Base-by-base conservation (phyloP, 1,140 invertebrate species). In the Araneus ventricosus region DNA sequence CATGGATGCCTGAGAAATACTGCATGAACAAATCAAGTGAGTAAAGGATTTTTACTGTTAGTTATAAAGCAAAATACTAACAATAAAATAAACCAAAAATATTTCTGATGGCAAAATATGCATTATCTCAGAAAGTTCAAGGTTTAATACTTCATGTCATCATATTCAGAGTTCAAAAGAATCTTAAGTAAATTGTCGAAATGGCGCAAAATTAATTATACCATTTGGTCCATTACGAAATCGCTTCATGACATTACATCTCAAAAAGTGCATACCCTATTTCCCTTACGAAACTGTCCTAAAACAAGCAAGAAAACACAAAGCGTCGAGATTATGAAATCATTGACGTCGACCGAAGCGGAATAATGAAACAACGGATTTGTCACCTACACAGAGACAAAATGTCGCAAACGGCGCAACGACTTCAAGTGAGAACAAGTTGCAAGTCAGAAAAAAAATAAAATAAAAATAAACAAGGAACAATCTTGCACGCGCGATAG, bases 381-480 rank as follows among this genome's bases (percentile, higher is more conserved):
- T 75, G 70, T 75, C 70, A 82, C 80, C 39, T 82, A 82, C 80
- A 52, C 37, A 27, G 41, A 82, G 80, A 82, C 80, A 82, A 82
- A 45, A 82, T 82, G 80, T 82, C 80, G 80, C 41, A 82, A 52
- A 82, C 80, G 24, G 34, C 75, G 2, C 30, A 80, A 80, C 75
- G 75, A 82, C 24, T 52, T 52, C 80, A 45, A 82, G 41, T 45
- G 41, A 8, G 80, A 30, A 41, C 24, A 17, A 30, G 70, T 79
- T 30, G 70, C 24, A 30, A 41, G 41, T n/a, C 22, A 6, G 34
- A 87, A 87, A 86, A 22, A 61, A 24, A 17, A 39, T 27, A 59
- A 61, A 86, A n/a, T 8, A 61, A 59, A n/a, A 24, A 61, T 22
- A 39, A 24, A 63, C 85, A 61, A 61, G 24, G 41, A 45, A 61